Evolutionary conservation across 2,888 invertebrate genomes (phyloP).

Genomic region (Catocala nupta): DNA sequence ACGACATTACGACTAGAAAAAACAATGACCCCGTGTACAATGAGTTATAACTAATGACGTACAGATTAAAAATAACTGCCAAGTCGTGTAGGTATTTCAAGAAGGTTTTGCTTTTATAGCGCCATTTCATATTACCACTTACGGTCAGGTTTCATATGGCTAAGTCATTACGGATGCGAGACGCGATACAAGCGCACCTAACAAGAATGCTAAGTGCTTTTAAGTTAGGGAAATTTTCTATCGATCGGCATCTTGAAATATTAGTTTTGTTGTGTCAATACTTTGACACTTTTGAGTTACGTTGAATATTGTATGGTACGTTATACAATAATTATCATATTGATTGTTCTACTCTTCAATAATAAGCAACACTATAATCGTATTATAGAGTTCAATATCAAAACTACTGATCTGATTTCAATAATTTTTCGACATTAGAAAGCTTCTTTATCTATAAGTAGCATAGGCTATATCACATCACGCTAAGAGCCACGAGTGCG

Average conservation of each 20-base stretch:
- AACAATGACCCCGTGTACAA: slow-evolving; percentile 6
- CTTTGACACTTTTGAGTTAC: slow-evolving; percentile 15
- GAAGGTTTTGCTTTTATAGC: slow-evolving; percentile 58
- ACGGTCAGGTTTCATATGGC: slow-evolving; percentile 57
- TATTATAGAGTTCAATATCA: no score
- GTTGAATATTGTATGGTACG: no score
- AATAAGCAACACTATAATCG: no score
- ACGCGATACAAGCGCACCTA: slow-evolving; percentile 51
- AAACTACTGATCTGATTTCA: no score
- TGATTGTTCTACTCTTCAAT: no score
- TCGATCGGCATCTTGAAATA: slow-evolving; percentile 36
- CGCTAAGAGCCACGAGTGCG: no score
- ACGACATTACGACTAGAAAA: no score
- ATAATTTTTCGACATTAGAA: no score
- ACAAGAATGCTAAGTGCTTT: slow-evolving; percentile 62
- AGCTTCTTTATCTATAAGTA: no score
- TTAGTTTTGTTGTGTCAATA: slow-evolving; percentile 28
- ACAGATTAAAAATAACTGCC: slow-evolving; percentile 36
- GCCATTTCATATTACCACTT: slow-evolving; percentile 63
- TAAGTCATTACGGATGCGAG: slow-evolving; percentile 63
- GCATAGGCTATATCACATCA: no score
- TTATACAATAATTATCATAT: no score
- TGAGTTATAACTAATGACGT: slow-evolving; percentile 19
- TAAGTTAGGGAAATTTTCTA: slow-evolving; percentile 53
- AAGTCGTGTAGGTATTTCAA: slow-evolving; percentile 52